phyloP scores from a whole-genome alignment of 2,113 vertebrate species.

The Clupea harengus region DNA sequence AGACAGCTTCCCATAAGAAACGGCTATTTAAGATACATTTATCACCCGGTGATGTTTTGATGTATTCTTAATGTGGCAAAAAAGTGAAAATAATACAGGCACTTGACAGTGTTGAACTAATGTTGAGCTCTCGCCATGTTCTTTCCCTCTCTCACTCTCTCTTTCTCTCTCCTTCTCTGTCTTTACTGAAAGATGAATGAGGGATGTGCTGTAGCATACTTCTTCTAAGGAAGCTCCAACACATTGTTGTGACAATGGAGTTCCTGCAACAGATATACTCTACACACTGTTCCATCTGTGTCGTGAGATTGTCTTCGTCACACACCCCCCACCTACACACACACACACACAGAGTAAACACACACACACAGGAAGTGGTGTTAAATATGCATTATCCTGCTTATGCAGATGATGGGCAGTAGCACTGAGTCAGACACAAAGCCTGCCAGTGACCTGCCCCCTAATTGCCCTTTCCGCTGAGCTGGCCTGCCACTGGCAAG shows the following conservation, averaged over 20 bases:
- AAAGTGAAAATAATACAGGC: too few relatives aligned
- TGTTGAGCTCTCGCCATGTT: too few relatives aligned
- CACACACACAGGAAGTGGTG: not conserved
- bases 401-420: not conserved
- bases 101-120: not conserved
- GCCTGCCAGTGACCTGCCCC: constrained; percentile 13
- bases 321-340: not conserved
- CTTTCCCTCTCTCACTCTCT: not conserved
- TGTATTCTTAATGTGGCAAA: too few relatives aligned
- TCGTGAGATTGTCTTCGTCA: not conserved
- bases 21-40: too few relatives aligned
- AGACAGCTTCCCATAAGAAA: too few relatives aligned
- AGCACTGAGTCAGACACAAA: not conserved
- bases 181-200: not conserved
- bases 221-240: not conserved
- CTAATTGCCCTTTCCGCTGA: not conserved
- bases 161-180: not conserved
- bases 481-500: not conserved
- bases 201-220: not conserved
- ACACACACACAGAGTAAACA: not conserved
- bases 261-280: not conserved
- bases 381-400: constrained; percentile 8
- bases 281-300: not conserved
- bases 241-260: not conserved
- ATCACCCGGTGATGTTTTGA: too few relatives aligned